These are phyloP conservation scores for Poeciliopsis prolifica DNA, from an alignment of 2,113 vertebrate species.

Conservation along the genomic window DNA sequence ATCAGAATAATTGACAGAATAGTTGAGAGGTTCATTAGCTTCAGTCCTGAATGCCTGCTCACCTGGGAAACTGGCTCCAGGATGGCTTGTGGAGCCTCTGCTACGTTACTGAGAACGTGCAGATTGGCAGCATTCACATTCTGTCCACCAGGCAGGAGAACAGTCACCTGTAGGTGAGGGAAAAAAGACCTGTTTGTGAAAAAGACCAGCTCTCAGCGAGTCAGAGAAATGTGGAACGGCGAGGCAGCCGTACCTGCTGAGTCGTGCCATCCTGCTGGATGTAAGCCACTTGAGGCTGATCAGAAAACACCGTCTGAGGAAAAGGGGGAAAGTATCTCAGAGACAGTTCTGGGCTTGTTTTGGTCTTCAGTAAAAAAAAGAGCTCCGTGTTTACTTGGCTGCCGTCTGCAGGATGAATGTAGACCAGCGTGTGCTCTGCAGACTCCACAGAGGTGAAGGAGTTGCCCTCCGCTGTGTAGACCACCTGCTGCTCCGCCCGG, in stretches of 20 bases:
- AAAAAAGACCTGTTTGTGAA: background rate
- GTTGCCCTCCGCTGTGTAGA: constrained; percentile 91
- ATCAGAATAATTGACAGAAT: no score
- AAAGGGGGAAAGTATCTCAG: background rate
- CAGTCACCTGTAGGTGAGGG: constrained; percentile 77
- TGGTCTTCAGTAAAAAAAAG: background rate
- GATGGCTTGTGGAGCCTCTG: constrained; percentile 83
- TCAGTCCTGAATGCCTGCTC: background rate
- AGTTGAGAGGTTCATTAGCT: no score
- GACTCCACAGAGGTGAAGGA: constrained; percentile 96
- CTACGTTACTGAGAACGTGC: constrained; percentile 86
- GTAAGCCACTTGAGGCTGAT: constrained; percentile 95
- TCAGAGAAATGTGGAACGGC: background rate
- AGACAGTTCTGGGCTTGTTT: background rate
- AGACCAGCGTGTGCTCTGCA: constrained; percentile 94
- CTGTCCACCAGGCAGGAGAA: constrained; percentile 85
- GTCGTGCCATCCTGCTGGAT: constrained; percentile 95
- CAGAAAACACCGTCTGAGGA: constrained; percentile 90
- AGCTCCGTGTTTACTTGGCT: constrained; percentile 80
- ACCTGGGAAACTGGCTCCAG: constrained; percentile 87
- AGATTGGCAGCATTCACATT: constrained; percentile 88
- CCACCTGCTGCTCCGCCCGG: constrained; percentile 88
- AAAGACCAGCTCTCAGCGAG: background rate
- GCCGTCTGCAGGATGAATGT: constrained; percentile 96
- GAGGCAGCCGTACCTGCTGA: constrained; percentile 85